Evolutionary conservation across 2,113 vertebrate species (phyloP).

Genomic region (Ginglymostoma cirratum): DNA sequence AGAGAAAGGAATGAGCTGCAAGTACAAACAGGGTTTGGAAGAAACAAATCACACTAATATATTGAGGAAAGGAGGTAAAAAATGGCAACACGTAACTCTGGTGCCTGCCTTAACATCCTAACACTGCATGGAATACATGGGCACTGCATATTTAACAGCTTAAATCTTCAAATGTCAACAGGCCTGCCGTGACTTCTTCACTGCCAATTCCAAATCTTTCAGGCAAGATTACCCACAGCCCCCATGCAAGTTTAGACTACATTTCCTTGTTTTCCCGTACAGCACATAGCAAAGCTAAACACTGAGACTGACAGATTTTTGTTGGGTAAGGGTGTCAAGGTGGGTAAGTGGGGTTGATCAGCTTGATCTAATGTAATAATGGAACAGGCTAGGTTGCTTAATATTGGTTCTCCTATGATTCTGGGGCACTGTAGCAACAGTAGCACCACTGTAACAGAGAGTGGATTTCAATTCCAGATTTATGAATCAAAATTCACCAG

Average conservation of each 20-base stretch:
- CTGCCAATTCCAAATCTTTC: not conserved
- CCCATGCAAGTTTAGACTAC: too few species aligned
- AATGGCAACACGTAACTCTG: not conserved
- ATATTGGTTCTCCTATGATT: not conserved
- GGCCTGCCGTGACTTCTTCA: not conserved
- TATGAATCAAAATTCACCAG: not conserved
- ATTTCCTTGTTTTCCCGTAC: not conserved
- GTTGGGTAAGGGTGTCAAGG: not conserved
- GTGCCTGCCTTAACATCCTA: not conserved
- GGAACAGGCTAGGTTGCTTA: not conserved
- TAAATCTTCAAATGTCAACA: not conserved
- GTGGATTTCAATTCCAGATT: not conserved
- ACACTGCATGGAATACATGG: not conserved
- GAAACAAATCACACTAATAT: not conserved
- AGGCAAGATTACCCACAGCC: not conserved
- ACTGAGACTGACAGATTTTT: not conserved
- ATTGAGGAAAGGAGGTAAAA: not conserved
- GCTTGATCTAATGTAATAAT: not conserved
- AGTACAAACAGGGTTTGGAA: not conserved
- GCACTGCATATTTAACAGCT: not conserved
- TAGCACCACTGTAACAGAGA: too few species aligned
- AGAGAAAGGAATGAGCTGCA: conserved; percentile 31
- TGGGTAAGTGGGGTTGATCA: not conserved
- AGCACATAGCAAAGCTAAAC: too few species aligned
- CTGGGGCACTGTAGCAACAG: not conserved